Evolutionary conservation across 1,140 invertebrate species (phyloP).

Genomic region (Achatina immaculata): DNA sequence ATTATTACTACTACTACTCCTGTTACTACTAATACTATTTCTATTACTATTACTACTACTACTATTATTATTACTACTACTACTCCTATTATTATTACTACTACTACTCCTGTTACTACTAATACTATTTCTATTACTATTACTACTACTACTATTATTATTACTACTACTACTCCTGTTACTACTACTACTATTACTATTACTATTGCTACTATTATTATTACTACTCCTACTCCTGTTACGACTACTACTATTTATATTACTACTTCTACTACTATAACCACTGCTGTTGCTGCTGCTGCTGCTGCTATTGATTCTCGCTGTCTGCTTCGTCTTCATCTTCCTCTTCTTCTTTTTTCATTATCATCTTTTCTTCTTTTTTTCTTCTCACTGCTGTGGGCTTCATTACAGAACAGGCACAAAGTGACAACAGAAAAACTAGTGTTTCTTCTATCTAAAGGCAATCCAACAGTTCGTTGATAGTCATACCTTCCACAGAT

Average conservation of each 20-base stretch:
- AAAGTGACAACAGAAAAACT: no score
- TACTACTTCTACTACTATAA: background rate
- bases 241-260: background rate
- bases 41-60: background rate
- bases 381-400: no score
- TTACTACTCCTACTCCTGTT: slow-evolving; percentile 8
- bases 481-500: no score
- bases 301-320: background rate
- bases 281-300: slow-evolving; percentile 18
- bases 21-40: no score
- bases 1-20: background rate
- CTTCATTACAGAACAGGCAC: no score
- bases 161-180: background rate
- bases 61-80: slow-evolving; percentile 10
- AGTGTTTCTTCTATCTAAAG: no score
- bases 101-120: no score
- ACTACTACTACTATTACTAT: slow-evolving; percentile 11
- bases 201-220: slow-evolving; percentile 18
- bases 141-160: slow-evolving; percentile 20
- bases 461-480: no score
- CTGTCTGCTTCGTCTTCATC: no score
- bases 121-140: slow-evolving; percentile 1
- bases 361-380: no score
- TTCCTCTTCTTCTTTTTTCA: no score
- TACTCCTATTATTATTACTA: no score